These are phyloP conservation scores for Neomicropteryx cornuta DNA, from an alignment of 1,140 invertebrate species.

Conservation along the genomic window DNA sequence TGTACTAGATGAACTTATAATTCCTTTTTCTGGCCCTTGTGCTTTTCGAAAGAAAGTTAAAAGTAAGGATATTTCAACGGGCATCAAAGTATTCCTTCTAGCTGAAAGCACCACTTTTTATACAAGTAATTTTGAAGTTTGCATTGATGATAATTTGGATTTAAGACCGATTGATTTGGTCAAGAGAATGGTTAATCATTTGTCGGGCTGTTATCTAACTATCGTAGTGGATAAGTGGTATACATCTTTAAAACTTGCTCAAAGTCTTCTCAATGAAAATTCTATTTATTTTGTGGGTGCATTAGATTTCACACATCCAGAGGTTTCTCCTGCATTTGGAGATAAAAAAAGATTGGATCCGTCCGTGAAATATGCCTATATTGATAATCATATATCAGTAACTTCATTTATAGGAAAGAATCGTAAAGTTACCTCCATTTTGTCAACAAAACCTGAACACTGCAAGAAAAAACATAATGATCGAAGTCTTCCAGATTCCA, in stretches of 20 bases:
- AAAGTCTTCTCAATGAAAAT: slow-evolving; percentile 24
- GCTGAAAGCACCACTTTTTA: slow-evolving; percentile 36
- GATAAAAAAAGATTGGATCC: slow-evolving; percentile 22
- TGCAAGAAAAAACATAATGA: slow-evolving; percentile 21
- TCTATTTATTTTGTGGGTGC: slow-evolving; percentile 25
- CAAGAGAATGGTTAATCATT: slow-evolving; percentile 28
- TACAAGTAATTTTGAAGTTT: slow-evolving; percentile 36
- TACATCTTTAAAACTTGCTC: slow-evolving; percentile 23
- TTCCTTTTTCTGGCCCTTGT: slow-evolving; percentile 34
- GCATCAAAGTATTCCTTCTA: slow-evolving; percentile 32
- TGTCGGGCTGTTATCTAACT: slow-evolving; percentile 25
- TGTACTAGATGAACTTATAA: slow-evolving; percentile 39
- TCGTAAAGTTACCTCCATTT: slow-evolving; percentile 21
- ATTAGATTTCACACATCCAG: slow-evolving; percentile 22
- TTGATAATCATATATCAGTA: slow-evolving; percentile 22
- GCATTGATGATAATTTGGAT: slow-evolving; percentile 25
- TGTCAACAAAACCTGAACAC: slow-evolving; percentile 25
- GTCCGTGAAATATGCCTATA: slow-evolving; percentile 25
- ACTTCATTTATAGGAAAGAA: slow-evolving; percentile 23
- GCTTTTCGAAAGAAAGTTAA: slow-evolving; percentile 38
- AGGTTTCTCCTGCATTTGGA: slow-evolving; percentile 27
- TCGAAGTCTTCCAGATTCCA: slow-evolving; percentile 18
- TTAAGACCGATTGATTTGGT: slow-evolving; percentile 24
- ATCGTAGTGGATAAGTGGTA: slow-evolving; percentile 31
- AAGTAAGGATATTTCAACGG: slow-evolving; percentile 26